Base-by-base conservation (phyloP, 2,113 vertebrate species). In the Tursiops truncatus region DNA sequence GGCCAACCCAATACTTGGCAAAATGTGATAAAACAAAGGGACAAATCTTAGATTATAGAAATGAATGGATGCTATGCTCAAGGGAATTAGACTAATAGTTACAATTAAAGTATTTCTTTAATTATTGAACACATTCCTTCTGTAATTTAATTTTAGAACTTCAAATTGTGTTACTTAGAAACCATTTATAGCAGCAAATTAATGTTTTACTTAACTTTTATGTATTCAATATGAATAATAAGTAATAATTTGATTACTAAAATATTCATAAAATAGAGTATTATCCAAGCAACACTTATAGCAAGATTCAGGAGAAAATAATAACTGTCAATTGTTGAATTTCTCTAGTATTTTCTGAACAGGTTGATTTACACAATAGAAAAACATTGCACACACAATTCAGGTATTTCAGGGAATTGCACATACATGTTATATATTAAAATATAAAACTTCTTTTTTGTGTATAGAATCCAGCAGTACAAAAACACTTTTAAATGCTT, bases 61-160 rank as follows among this genome's bases (percentile, higher is more conserved):
- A 92, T 53, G 36, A 94, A 6, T 77, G 26, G 68, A 10, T 47
- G 15, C n/a, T 86, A 58, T 93, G 7, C 68, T 92, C 21, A 53
- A 81, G 76, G 92, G 83, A 93, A 79, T 53, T 91, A 89, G 68
- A 79, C 28, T 74, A 91, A 87, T 38, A 96, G 65, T 94, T 91
- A 53, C 33, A 92, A 96, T 92, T 36, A 36, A 93, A 95, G 74
- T 86, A 38, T 81, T 91, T n/a, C n/a, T 91, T 97, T 87, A 94
- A 94, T 97, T 96, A 96, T 84, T 86, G 20, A 96, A 65, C 96
- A 93, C 58, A 87, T 84, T 20, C 11, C 18, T 82, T 95, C 73
- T 70, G 70, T 77, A 93, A 97, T 96, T 95, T 74, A 94, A 95
- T 97, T 95, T 97, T 97, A 89, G 93, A 95, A 94, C 47, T 91